A percentile compares a stretch with the other conserved stretches of the same genome.
phyloP scores from a whole-genome alignment of 2,113 vertebrate genomes.

The Prunella fulvescens region DNA sequence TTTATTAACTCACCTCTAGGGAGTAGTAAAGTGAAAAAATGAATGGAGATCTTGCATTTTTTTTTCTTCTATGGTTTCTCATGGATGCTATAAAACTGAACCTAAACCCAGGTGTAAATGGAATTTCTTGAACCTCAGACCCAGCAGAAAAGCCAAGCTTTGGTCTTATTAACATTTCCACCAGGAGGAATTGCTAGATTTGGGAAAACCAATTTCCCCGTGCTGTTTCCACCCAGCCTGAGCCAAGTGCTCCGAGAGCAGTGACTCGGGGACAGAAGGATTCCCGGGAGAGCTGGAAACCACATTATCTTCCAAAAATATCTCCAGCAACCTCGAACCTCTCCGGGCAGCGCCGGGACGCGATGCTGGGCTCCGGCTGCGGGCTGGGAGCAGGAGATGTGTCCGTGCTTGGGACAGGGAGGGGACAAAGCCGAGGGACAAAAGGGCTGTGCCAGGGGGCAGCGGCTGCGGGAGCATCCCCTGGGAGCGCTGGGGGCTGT shows the following conservation, averaged over 20 bases:
- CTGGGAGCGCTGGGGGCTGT: too few species aligned
- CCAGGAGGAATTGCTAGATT: neutral
- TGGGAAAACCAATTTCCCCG: neutral
- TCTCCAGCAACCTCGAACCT: neutral
- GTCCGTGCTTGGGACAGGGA: rapidly evolving
- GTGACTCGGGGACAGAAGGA: neutral
- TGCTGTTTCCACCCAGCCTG: rapidly evolving
- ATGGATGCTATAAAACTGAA: neutral
- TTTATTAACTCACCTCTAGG: neutral
- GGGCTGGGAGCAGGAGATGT: neutral
- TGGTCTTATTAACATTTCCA: neutral
- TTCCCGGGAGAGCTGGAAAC: neutral
- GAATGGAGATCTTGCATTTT: neutral
- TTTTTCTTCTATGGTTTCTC: neutral
- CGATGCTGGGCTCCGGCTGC: rapidly evolving
- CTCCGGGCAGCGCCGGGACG: rapidly evolving
- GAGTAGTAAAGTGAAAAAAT: neutral
- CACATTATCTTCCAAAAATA: neutral
- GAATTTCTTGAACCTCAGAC: neutral
- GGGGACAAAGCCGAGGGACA: neutral
- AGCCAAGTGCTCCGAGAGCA: neutral
- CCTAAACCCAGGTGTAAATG: neutral
- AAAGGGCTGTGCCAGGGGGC: neutral
- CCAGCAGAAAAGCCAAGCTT: neutral
- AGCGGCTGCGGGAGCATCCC: rapidly evolving